These are phyloP conservation scores for Dromaius novaehollandiae DNA, from an alignment of 2,113 vertebrate species.

Conservation along the genomic window DNA sequence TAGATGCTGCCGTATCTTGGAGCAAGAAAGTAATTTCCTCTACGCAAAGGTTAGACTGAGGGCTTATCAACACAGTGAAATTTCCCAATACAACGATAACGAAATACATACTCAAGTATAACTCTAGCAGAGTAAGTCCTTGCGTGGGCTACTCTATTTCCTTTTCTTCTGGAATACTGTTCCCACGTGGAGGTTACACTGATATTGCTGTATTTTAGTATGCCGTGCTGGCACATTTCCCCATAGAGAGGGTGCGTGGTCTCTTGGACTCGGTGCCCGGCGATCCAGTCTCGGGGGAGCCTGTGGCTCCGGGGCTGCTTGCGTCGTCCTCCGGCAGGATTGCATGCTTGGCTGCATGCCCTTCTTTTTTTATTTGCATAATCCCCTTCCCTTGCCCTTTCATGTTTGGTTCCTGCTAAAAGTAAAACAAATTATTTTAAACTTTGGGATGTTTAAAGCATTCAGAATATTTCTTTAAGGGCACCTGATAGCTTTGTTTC, in stretches of 20 bases:
- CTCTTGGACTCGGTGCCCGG: neutral
- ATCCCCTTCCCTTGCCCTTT: neutral
- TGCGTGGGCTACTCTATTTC: neutral
- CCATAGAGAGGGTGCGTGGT: neutral
- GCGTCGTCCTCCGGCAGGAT: too few relatives aligned
- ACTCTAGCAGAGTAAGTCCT: neutral
- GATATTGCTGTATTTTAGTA: neutral
- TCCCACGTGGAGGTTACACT: neutral
- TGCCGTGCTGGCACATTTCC: neutral
- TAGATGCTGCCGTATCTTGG: neutral
- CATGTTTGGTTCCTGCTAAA: neutral
- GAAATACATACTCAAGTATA: neutral
- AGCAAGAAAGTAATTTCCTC: neutral
- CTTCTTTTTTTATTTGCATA: neutral
- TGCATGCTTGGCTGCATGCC: accelerated
- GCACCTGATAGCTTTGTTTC: neutral
- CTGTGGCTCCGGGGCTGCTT: too few relatives aligned
- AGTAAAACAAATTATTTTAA: conserved; percentile 7
- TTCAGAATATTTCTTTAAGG: conserved; percentile 7
- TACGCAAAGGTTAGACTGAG: neutral
- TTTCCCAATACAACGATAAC: neutral
- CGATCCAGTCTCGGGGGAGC: too few relatives aligned
- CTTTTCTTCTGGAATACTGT: neutral
- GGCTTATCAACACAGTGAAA: neutral
- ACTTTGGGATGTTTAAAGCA: neutral